Conservation (phyloP, 1,140 invertebrate genomes). For the Diuraphis noxia region DNA sequence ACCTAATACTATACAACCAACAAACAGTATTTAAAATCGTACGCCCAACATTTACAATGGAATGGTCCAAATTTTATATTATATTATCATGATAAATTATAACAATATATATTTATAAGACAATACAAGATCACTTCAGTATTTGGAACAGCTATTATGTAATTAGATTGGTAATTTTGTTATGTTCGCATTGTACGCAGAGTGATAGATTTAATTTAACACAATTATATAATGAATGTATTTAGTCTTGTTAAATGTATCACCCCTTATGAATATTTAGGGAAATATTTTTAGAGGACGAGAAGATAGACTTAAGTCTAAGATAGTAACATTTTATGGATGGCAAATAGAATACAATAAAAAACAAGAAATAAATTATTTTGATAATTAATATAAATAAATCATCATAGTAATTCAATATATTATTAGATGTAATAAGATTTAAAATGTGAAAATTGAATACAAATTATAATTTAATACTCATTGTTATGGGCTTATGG, state of each 20-base stretch:
- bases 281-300: neutral
- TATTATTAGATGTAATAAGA: neutral
- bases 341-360: neutral
- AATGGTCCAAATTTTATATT: neutral
- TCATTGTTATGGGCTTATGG: neutral
- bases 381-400: neutral
- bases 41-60: neutral
- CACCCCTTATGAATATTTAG: neutral
- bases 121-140: too few species aligned
- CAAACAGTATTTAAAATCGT: neutral
- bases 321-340: neutral
- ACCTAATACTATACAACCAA: neutral
- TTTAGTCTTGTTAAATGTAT: too few species aligned
- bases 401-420: neutral
- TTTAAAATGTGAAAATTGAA: neutral
- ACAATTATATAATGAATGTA: too few species aligned
- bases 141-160: too few species aligned
- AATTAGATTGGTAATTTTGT: too few species aligned
- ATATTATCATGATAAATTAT: too few species aligned
- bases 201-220: too few species aligned
- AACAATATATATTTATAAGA: too few species aligned
- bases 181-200: too few species aligned
- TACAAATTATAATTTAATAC: too few species aligned
- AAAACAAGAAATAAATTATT: neutral
- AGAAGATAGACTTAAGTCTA: neutral